phyloP scores from a whole-genome alignment of 2,888 invertebrate species.

The Nemapogon koenigi region DNA sequence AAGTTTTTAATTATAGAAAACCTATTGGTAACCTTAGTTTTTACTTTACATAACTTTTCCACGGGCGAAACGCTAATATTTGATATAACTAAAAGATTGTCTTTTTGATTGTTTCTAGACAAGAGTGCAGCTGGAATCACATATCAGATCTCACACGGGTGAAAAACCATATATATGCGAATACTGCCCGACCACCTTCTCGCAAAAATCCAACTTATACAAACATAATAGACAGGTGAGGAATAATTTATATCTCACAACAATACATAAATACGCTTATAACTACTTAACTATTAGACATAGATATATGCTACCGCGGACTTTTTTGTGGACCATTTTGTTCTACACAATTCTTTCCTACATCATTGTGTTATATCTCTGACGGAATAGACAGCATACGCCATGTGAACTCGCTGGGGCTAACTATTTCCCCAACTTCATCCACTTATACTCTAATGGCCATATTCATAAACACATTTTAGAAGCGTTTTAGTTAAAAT shows the following conservation, averaged over 20 bases:
- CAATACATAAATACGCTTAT: background rate
- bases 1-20: too few relatives aligned
- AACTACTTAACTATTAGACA: background rate
- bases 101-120: slow-evolving; percentile 29
- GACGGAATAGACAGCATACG: too few relatives aligned
- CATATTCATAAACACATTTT: too few relatives aligned
- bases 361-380: background rate
- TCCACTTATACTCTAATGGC: too few relatives aligned
- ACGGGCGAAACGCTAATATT: too few relatives aligned
- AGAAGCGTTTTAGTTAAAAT: too few relatives aligned
- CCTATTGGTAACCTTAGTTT: too few relatives aligned
- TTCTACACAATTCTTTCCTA: background rate
- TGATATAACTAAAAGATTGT: background rate
- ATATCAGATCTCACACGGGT: slow-evolving; percentile 42
- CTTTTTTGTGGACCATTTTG: background rate
- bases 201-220: slow-evolving; percentile 45
- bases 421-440: too few relatives aligned
- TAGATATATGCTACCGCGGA: background rate
- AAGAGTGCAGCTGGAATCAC: slow-evolving; percentile 45
- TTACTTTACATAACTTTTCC: too few relatives aligned
- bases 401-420: too few relatives aligned
- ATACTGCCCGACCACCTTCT: slow-evolving; percentile 35
- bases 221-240: slow-evolving; percentile 48
- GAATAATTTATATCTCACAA: slow-evolving; percentile 1
- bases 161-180: slow-evolving; percentile 37